Conservation (phyloP, 2,113 vertebrate species). For the Calidris pugnax region DNA sequence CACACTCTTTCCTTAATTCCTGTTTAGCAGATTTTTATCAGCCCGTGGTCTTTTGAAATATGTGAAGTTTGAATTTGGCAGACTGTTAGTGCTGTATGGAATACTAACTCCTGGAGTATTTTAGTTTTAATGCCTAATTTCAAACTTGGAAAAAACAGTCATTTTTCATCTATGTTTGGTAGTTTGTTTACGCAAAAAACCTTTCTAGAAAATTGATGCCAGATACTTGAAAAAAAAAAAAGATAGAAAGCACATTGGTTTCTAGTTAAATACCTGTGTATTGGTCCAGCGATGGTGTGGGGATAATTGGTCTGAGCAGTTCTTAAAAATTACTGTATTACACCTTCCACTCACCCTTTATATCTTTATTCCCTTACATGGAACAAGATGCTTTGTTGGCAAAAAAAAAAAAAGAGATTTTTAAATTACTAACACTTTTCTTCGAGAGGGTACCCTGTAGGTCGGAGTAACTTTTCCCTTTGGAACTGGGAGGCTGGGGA, state of each 20-base stretch:
- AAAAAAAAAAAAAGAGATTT: background rate
- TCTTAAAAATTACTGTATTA: background rate
- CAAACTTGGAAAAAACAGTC: slow-evolving; percentile 53
- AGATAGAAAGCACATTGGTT: slow-evolving; percentile 71
- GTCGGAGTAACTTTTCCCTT: background rate
- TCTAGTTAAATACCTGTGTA: slow-evolving; percentile 10
- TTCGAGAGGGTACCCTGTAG: background rate
- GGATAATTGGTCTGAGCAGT: slow-evolving; percentile 3
- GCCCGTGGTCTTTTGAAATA: slow-evolving; percentile 49
- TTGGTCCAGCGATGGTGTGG: slow-evolving; percentile 9
- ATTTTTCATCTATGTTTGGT: slow-evolving; percentile 62
- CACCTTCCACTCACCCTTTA: slow-evolving; percentile 10
- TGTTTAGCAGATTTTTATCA: slow-evolving; percentile 65
- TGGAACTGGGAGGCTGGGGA: background rate
- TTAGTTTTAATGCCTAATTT: slow-evolving; percentile 68
- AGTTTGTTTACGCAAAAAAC: slow-evolving; percentile 61
- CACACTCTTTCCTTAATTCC: slow-evolving; percentile 64
- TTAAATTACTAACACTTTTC: slow-evolving; percentile 12
- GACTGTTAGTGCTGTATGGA: slow-evolving; percentile 64
- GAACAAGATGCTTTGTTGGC: slow-evolving; percentile 52
- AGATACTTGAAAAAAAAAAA: slow-evolving; percentile 70
- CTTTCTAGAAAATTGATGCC: slow-evolving; percentile 65
- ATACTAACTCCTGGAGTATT: slow-evolving; percentile 65
- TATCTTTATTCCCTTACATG: slow-evolving; percentile 28
- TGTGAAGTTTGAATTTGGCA: slow-evolving; percentile 58